Conservation (phyloP, 2,888 invertebrate genomes). For the Tachina lurida region DNA sequence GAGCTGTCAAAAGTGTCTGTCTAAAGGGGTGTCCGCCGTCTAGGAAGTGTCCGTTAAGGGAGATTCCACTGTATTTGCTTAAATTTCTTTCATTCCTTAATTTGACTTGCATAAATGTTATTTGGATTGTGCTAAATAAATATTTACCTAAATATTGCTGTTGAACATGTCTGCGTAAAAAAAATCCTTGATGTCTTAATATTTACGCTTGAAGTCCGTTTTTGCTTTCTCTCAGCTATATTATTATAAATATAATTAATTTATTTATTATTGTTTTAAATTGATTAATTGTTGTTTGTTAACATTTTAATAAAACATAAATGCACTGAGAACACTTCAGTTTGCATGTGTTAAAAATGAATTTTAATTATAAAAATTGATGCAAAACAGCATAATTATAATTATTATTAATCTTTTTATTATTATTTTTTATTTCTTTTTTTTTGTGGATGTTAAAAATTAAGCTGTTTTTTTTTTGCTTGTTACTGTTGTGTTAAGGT, state of each 20-base stretch:
- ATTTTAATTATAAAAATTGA: constrained; percentile 36
- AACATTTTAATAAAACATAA: constrained; percentile 6
- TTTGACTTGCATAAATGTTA: neutral
- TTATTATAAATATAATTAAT: constrained; percentile 16
- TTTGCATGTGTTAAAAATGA: constrained; percentile 18
- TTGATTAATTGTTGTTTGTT: constrained; percentile 17
- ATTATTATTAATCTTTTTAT: constrained; percentile 38
- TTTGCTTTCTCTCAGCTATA: neutral
- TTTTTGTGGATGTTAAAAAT: constrained; percentile 37
- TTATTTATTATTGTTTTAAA: constrained; percentile 21
- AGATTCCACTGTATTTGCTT: too few relatives aligned
- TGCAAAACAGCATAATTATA: constrained; percentile 53
- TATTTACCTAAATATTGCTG: constrained; percentile 79
- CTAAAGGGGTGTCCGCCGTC: too few relatives aligned
- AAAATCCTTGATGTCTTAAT: constrained; percentile 71
- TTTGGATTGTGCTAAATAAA: constrained; percentile 24
- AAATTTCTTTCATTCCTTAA: too few relatives aligned
- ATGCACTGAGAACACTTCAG: constrained; percentile 16
- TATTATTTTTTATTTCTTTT: constrained; percentile 6
- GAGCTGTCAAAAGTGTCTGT: too few relatives aligned
- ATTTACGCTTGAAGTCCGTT: constrained; percentile 49
- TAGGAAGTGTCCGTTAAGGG: too few relatives aligned
- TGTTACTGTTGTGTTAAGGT: constrained; percentile 9
- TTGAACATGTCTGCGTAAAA: constrained; percentile 80
- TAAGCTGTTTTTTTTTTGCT: neutral